These are phyloP conservation scores for Steatornis caripensis DNA, from an alignment of 2,113 vertebrate species.

Conservation along the genomic window DNA sequence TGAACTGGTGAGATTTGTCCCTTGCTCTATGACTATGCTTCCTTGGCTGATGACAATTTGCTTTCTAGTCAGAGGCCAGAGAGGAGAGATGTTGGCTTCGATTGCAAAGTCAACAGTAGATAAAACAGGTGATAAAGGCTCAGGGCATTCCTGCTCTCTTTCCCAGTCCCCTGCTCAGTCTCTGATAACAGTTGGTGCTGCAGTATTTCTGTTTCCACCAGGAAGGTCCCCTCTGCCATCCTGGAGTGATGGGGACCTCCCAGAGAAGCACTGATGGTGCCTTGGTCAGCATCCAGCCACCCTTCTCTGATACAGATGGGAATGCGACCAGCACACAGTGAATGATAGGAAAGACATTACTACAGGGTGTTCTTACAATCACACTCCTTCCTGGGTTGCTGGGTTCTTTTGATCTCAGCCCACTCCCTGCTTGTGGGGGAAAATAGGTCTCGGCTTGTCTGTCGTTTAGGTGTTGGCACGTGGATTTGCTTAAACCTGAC, in stretches of 20 bases:
- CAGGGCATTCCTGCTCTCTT: background rate
- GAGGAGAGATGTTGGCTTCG: background rate
- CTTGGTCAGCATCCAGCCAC: background rate
- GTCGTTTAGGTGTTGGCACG: background rate
- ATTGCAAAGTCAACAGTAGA: background rate
- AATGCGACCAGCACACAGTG: accelerated
- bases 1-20: background rate
- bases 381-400: background rate
- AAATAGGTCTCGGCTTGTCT: background rate
- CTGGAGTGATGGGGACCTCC: background rate
- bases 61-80: background rate
- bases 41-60: background rate
- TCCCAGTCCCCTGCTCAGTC: background rate
- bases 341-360: background rate
- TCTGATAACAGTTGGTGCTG: accelerated
- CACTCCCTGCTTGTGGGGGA: too few relatives aligned
- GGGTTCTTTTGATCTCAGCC: background rate
- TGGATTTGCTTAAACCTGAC: background rate
- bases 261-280: background rate
- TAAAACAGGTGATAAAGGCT: background rate
- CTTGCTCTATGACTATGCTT: background rate
- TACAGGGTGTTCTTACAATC: background rate
- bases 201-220: background rate
- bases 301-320: background rate
- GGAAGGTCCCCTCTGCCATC: background rate